Conservation (phyloP, 1,140 invertebrate genomes). For the Diorhabda sublineata region DNA sequence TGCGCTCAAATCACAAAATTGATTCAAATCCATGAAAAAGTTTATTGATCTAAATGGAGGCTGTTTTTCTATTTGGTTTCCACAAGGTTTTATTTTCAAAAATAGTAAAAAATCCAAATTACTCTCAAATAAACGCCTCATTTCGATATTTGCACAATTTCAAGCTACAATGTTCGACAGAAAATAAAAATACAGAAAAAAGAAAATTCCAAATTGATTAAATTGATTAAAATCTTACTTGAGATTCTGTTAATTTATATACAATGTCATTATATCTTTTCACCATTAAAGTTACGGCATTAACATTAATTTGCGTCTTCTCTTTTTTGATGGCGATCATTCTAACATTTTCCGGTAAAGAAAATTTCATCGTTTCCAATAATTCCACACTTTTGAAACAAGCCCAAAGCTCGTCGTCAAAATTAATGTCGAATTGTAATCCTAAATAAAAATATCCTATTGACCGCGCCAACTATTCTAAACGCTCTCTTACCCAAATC, state of each 20-base stretch:
- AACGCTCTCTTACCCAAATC: conserved; percentile 51
- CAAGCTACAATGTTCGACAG: too few relatives aligned
- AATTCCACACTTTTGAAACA: conserved; percentile 72
- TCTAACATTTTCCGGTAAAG: conserved; percentile 62
- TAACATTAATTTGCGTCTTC: conserved; percentile 60
- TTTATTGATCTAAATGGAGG: too few relatives aligned
- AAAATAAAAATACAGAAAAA: too few relatives aligned
- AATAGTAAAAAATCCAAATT: too few relatives aligned
- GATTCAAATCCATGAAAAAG: too few relatives aligned
- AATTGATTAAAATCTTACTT: conserved; percentile 47
- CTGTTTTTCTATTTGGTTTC: too few relatives aligned
- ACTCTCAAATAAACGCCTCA: too few relatives aligned
- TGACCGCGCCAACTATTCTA: not conserved
- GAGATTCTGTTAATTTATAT: conserved; percentile 56
- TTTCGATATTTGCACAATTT: too few relatives aligned
- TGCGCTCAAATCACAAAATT: too few relatives aligned
- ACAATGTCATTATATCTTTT: conserved; percentile 58
- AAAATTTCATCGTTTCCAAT: conserved; percentile 69
- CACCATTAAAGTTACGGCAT: conserved; percentile 56
- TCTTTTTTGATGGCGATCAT: conserved; percentile 67
- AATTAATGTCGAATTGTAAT: conserved; percentile 62
- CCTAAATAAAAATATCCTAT: conserved; percentile 30
- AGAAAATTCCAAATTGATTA: too few relatives aligned
- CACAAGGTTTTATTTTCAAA: too few relatives aligned
- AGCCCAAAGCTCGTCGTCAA: conserved; percentile 62